Base-by-base conservation (phyloP, 1,140 invertebrate species). In the Hetaerina americana region DNA sequence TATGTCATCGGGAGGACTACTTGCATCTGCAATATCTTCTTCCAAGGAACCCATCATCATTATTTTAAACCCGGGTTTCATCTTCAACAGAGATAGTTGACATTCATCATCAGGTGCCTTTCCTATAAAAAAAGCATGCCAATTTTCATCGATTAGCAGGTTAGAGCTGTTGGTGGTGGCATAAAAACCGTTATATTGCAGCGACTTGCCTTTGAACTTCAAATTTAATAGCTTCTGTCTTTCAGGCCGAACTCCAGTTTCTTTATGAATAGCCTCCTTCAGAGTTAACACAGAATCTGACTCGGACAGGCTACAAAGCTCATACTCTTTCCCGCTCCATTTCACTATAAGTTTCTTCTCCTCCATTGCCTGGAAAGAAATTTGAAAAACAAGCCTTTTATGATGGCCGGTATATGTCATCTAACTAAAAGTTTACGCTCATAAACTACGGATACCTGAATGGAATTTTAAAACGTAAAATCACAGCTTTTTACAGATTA, bases 21-120 rank as follows among this genome's bases (percentile, higher is more conserved):
- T 88, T 0, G 89, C 91, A 78, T 90, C 89, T 69, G 89, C 88
- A 75, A 98, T 95, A 69, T 93, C 93, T 77, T 95, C 91, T 79
- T 98, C 96, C 26, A 92, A 83, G 0, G 94, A 97, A 0, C 96
- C 96, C 87, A 98, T 96, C 89, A 98, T 92, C 94, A 98, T 97
- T 18, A 98, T 86, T 82, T 97, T 96, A 72, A 92, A 91, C 29
- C 92, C 92, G n/a, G 89, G 87, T 79, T 95, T 96, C 5, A 96
- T 79, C 74, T 90, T 90, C 66, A 96, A 78, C 26, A 86, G 81
- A 15, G 84, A 84, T 24, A 96, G 80, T 67, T 85, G 85, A 74
- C 88, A 87, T 73, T 88, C 88, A 80, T 96, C 92, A 71, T 88
- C 85, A 0, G 92, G 89, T 72, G 88, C 84, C 84, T 94, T 94